phyloP scores from a whole-genome alignment of 2,113 vertebrate genomes.

The Pterocles orientalis region DNA sequence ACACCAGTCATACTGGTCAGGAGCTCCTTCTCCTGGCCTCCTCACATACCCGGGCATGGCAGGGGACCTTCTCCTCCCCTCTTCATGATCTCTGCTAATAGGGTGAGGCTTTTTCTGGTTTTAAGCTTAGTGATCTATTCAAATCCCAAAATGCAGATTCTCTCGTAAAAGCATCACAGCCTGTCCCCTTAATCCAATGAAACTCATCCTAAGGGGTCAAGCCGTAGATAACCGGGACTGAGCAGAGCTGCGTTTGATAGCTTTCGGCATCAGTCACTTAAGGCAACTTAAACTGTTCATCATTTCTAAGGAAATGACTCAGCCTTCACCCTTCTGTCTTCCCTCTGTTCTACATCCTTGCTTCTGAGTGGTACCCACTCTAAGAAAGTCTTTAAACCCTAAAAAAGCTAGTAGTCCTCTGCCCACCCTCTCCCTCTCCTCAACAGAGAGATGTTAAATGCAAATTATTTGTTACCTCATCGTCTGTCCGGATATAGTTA shows the following conservation, averaged over 20 bases:
- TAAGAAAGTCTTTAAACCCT: background rate
- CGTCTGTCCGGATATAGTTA: slow-evolving; percentile 89
- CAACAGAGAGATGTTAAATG: background rate
- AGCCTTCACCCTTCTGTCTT: slow-evolving; percentile 56
- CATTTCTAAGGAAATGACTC: slow-evolving; percentile 54
- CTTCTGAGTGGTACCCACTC: background rate
- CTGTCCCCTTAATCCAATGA: slow-evolving; percentile 54
- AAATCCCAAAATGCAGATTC: slow-evolving; percentile 56
- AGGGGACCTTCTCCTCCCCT: background rate
- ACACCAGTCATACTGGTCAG: background rate
- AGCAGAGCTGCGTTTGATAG: slow-evolving; percentile 26
- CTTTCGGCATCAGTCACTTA: slow-evolving; percentile 30
- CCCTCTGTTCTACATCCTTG: slow-evolving; percentile 13
- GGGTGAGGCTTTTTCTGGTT: slow-evolving; percentile 19
- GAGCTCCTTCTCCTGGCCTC: background rate
- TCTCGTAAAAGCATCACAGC: background rate
- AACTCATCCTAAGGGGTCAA: slow-evolving; percentile 46
- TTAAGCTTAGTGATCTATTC: slow-evolving; percentile 32
- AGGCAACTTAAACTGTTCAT: slow-evolving; percentile 35
- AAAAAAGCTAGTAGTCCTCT: background rate
- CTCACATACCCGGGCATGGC: background rate
- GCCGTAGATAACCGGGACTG: background rate
- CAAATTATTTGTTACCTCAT: slow-evolving; percentile 84
- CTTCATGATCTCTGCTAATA: background rate
- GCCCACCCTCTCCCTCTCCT: slow-evolving; percentile 21